phyloP scores from a whole-genome alignment of 1,140 invertebrate genomes.

The Atta texana region DNA sequence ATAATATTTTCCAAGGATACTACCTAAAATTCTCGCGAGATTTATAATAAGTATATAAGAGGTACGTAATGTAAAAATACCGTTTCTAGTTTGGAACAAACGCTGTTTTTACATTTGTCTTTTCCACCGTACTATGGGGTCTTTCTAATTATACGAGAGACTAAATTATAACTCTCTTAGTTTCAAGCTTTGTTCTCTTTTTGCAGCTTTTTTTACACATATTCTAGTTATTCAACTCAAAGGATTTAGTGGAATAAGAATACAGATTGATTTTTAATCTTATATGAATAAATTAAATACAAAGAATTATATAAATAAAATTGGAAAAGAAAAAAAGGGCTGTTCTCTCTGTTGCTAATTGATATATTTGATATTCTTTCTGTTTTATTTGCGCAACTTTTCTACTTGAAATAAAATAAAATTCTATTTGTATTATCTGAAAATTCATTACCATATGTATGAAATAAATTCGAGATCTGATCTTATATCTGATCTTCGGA shows the following conservation, averaged over 20 bases:
- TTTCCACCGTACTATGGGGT: neutral
- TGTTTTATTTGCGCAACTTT: neutral
- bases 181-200: slow-evolving; percentile 17
- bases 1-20: slow-evolving; percentile 25
- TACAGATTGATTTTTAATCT: neutral
- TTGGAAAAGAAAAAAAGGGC: neutral
- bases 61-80: slow-evolving; percentile 46
- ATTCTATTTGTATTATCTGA: neutral
- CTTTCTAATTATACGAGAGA: slow-evolving; percentile 43
- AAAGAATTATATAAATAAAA: neutral
- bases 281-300: neutral
- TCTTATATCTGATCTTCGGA: neutral
- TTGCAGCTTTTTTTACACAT: slow-evolving; percentile 1
- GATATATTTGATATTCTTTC: too few relatives aligned
- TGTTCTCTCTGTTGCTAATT: neutral
- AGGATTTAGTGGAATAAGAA: neutral
- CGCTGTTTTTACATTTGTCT: slow-evolving; percentile 41
- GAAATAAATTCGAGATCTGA: neutral
- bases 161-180: slow-evolving; percentile 45
- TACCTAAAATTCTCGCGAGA: slow-evolving; percentile 51
- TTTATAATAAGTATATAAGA: slow-evolving; percentile 11
- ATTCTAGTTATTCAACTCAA: neutral
- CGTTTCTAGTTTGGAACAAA: slow-evolving; percentile 28
- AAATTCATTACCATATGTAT: neutral
- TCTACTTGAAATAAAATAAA: neutral